Evolutionary conservation across 2,113 vertebrate species (phyloP), one percentile per base, ranked within the genome.

Genomic region (Typhlomys cinereus): DNA sequence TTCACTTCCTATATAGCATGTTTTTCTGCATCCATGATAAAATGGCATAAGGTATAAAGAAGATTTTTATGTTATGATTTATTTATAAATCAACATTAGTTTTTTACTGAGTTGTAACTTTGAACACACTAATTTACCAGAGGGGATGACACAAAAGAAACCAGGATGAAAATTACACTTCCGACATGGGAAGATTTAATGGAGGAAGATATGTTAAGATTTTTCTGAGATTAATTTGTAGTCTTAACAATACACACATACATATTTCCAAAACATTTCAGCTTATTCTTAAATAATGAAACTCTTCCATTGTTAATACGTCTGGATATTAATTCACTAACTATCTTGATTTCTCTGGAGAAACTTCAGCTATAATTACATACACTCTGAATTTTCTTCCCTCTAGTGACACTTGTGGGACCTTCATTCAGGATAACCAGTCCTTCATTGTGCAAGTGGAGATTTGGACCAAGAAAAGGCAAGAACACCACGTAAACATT

Each of bases 41-140:
- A 18, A 4, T 71, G 7, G 9, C 36, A 44, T 44, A 46, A 9
- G 15, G 20, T 39, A 20, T 70, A 41, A 69, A 70, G 36, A 36
- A 5, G 21, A 41, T 69, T 36, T 85, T 59, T 69, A 34, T 29
- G 4, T 57, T 69, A 57, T 70, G 11, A 41, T 27, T 23, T 80
- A 5, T 61, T 2, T 44, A 5, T 61, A 27, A 57, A 15, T 15
- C 54, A 4, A 57, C 54, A 57, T 73, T 69, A 34, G 7, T 34
- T 79, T 86, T 90, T 82, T 41, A 83, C 18, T 70, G 18, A 76
- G 78, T 52, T 91, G 39, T 84, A 71, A 73, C 14, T 59, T 74
- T 73, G 29, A 4, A 59, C 44, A 0, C 5, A 23, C 14, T 75
- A 23, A 81, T 15, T 89, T 41, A 69, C 61, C 0, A 46, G 29